These are phyloP conservation scores for Diarsia mendica DNA, from an alignment of 2,888 invertebrate genomes.

Conservation along the genomic window DNA sequence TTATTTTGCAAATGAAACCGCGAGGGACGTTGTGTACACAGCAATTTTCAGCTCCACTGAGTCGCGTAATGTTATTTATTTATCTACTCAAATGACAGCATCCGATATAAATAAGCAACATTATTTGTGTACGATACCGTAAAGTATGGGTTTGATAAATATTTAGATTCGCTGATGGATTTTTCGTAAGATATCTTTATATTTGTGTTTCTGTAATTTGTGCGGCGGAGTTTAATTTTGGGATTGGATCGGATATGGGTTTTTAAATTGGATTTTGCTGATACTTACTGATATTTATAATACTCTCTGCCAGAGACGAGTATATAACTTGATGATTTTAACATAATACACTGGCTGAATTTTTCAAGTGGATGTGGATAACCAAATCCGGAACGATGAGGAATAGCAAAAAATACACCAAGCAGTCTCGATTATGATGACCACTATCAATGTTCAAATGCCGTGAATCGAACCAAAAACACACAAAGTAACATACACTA, in stretches of 20 bases:
- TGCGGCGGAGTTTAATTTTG: conserved; percentile 14
- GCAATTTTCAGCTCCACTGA: conserved; percentile 84
- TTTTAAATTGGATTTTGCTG: background rate
- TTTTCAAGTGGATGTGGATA: too few species aligned
- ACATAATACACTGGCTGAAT: too few species aligned
- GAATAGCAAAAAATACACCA: too few species aligned
- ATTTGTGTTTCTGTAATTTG: conserved; percentile 20
- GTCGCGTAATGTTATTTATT: conserved; percentile 85
- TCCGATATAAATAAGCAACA: conserved; percentile 80
- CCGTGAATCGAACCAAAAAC: too few species aligned
- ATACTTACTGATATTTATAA: background rate
- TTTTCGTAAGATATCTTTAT: conserved; percentile 12
- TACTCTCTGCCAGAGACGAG: background rate
- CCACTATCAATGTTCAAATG: too few species aligned
- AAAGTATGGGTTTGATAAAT: conserved; percentile 47
- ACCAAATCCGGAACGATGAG: too few species aligned
- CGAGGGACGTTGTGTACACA: conserved; percentile 65
- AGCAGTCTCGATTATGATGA: too few species aligned
- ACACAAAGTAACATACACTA: too few species aligned
- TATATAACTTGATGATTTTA: too few species aligned
- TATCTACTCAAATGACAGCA: conserved; percentile 84
- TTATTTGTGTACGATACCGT: conserved; percentile 55
- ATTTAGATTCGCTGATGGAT: conserved; percentile 53
- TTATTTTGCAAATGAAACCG: conserved; percentile 69
- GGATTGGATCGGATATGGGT: background rate